These are phyloP conservation scores for Zaprionus kolodkinae DNA, from an alignment of 1,140 invertebrate species.

Conservation along the genomic window DNA sequence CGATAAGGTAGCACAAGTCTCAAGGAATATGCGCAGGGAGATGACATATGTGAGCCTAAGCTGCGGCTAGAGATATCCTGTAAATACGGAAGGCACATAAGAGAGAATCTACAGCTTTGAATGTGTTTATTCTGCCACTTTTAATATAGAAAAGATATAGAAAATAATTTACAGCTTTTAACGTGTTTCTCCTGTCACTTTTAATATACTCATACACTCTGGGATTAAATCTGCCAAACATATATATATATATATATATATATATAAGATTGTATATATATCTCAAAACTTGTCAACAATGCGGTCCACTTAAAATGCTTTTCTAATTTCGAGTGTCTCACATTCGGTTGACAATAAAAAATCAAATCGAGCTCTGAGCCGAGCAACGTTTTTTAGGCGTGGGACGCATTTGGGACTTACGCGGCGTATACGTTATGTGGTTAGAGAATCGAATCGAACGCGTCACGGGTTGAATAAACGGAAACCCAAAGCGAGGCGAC, in stretches of 20 bases:
- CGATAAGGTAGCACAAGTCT: slow-evolving; percentile 16
- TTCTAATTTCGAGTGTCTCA: slow-evolving; percentile 21
- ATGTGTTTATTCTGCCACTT: too few species aligned
- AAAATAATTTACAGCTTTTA: too few species aligned
- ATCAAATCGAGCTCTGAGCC: slow-evolving; percentile 7
- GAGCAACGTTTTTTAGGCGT: slow-evolving; percentile 47
- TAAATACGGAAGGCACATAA: not conserved
- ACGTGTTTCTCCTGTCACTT: too few species aligned
- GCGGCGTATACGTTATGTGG: slow-evolving; percentile 66
- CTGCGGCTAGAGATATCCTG: not conserved
- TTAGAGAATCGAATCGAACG: not conserved
- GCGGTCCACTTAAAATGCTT: slow-evolving; percentile 20
- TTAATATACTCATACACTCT: too few species aligned
- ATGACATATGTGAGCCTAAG: not conserved
- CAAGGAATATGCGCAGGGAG: not conserved
- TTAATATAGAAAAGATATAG: too few species aligned
- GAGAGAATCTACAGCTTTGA: too few species aligned
- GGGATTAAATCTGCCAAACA: too few species aligned
- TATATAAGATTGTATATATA: too few species aligned
- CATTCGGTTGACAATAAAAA: slow-evolving; percentile 47
- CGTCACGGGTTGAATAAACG: slow-evolving; percentile 59
- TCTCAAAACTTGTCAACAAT: not conserved
- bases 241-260: too few species aligned
- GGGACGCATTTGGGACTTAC: slow-evolving; percentile 50
- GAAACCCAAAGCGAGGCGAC: slow-evolving; percentile 41